A percentile compares a stretch with the other conserved stretches of the same genome.
phyloP scores from a whole-genome alignment of 64 coral and sea anemone genomes.

The Acropora yongei region DNA sequence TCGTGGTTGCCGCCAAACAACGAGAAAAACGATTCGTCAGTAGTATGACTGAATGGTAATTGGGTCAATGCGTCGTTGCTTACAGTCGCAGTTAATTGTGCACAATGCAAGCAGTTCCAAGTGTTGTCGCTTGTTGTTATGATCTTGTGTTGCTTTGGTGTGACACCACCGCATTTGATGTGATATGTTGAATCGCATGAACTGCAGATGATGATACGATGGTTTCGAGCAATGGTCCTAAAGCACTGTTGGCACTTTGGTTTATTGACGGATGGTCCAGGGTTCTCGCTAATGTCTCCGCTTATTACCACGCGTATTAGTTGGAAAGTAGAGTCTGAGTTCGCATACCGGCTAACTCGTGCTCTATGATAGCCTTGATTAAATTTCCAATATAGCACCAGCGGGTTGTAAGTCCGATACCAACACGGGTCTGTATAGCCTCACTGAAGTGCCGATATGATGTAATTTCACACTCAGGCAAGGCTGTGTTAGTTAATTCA shows the following conservation, averaged over 20 bases:
- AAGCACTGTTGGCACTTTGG: conserved; percentile 27
- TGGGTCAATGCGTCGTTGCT: conserved; percentile 14
- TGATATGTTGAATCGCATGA: conserved; percentile 24
- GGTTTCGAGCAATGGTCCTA: conserved; percentile 44
- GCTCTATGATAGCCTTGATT: conserved; percentile 13
- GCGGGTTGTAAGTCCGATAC: conserved; percentile 1
- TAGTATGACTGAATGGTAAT: conserved; percentile 36
- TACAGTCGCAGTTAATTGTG: conserved; percentile 26
- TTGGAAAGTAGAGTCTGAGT: conserved; percentile 56
- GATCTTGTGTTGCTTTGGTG: conserved; percentile 40
- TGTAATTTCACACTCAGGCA: conserved; percentile 12
- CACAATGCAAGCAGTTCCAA: conserved; percentile 16
- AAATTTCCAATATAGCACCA: no score
- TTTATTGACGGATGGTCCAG: conserved; percentile 16
- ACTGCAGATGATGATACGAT: conserved; percentile 43
- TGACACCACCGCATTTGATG: conserved; percentile 45
- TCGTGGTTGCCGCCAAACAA: conserved; percentile 7
- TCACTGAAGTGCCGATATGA: no score
- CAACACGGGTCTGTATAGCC: conserved; percentile 17
- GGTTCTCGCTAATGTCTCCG: conserved; percentile 37
- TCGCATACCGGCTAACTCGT: conserved; percentile 23
- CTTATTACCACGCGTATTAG: conserved; percentile 6
- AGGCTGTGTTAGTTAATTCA: conserved; percentile 25
- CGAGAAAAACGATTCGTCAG: conserved; percentile 25
- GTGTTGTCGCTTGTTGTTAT: conserved; percentile 10